Conservation (phyloP, 2,113 vertebrate species). For the Vicugna pacos region DNA sequence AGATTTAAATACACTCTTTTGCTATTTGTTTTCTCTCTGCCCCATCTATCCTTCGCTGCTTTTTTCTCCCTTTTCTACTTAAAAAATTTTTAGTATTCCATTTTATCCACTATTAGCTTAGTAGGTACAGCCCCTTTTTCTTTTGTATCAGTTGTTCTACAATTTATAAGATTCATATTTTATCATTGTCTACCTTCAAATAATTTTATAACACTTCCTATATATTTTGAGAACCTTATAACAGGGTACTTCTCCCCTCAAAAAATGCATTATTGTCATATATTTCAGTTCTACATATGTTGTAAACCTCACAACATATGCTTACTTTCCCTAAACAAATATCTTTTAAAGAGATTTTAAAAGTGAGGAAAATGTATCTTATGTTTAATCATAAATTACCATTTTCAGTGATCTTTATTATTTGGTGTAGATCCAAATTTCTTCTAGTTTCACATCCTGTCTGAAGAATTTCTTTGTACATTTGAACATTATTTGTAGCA, state of each 20-base stretch:
- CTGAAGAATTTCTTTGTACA: neutral
- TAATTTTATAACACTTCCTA: neutral
- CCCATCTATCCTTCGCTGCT: no score
- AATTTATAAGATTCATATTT: neutral
- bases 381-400: neutral
- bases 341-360: neutral
- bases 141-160: neutral
- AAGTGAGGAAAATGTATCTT: neutral
- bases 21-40: no score
- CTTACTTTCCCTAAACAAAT: constrained; percentile 3
- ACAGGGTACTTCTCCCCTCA: no score
- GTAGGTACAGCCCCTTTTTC: neutral
- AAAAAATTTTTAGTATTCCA: neutral
- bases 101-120: neutral
- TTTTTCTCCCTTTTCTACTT: neutral
- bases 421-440: neutral
- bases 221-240: neutral
- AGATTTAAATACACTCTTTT: no score
- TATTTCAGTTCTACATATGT: neutral
- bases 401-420: neutral
- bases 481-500: neutral
- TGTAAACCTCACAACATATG: neutral
- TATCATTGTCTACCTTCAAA: neutral
- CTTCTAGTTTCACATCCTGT: neutral
- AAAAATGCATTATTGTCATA: neutral